Base-by-base conservation (phyloP, 2,113 vertebrate genomes). In the Stigmatopora argus region DNA sequence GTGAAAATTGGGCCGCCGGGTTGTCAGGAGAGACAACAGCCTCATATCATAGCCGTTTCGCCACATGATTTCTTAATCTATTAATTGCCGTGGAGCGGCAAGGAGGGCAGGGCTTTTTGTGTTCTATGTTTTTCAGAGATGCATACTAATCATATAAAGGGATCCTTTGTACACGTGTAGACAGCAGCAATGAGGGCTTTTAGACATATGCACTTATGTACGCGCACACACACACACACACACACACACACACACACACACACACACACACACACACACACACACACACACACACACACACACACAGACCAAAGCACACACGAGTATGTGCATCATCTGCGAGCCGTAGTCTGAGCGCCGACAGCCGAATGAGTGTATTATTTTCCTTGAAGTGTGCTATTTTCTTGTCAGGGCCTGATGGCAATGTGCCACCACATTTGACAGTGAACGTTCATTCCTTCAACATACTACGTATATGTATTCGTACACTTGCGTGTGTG, bases 131-230 rank as follows among this genome's bases (percentile, higher is more conserved):
- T 87, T 84, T 83, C 82, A 86, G 84, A 86, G 84, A 89, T 89
- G 87, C 87, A 89, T 86, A 85, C 83, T 87, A 87, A 89, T 89
- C 85, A 86, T 86, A 83, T 87, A 87, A 86, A 89, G 87, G 86
- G 85, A 89, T 85, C 82, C 85, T 89, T 86, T 89, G 85, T 89
- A 63, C 84, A 85, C 79, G 69, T 80, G 80, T 83, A 87, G 87
- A 89, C 84, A 85, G 80, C 65, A 72, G 70, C 73, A 64, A 66
- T 59, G 58, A 86, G 79, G 80, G 83, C 83, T 86, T 86, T 87
- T 77, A 88, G 77, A 75, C 15, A 34, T 75, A 71, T 65, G 61
- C 70, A 49, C 66, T 57, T 69, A 64, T 61, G 53, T 70, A 35
- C 77, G 23, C 57, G 31, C 77, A 70, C 69, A 46, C 70, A 52